Percentiles rank a stretch among this genome's conserved stretches.
phyloP scores from a whole-genome alignment of 2,888 invertebrate species.

The Lydus trimaculatus region DNA sequence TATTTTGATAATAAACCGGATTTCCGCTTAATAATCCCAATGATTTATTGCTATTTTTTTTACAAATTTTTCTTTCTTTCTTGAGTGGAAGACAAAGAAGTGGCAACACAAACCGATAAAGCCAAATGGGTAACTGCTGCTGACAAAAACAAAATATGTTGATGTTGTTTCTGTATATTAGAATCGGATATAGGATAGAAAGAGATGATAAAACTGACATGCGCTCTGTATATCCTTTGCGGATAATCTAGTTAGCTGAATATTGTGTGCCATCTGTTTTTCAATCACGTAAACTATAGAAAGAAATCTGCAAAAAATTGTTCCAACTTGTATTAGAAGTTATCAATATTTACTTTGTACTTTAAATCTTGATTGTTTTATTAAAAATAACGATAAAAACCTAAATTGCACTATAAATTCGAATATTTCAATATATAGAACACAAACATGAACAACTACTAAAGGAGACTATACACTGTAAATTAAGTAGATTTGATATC shows the following conservation, averaged over 20 bases:
- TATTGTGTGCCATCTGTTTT: neutral
- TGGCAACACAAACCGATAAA: neutral
- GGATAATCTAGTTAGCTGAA: too few relatives aligned
- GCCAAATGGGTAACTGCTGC: slow-evolving; percentile 5
- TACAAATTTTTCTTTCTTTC: neutral
- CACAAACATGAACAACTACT: neutral
- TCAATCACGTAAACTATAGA: neutral
- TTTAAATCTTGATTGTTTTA: neutral
- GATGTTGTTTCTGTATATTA: neutral
- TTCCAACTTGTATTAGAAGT: neutral
- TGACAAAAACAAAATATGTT: slow-evolving; percentile 7
- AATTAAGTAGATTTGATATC: too few relatives aligned
- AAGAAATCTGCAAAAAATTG: neutral
- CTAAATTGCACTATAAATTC: neutral
- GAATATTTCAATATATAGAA: neutral
- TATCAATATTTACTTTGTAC: neutral
- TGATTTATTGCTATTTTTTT: neutral
- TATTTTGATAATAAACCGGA: neutral
- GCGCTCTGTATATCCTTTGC: neutral
- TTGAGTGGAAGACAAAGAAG: neutral
- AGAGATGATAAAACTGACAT: neutral
- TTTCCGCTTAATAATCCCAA: neutral
- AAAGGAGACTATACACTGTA: too few relatives aligned
- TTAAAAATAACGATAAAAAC: neutral
- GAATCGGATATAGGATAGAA: neutral